Percentiles rank a stretch among this genome's conserved stretches.
Evolutionary conservation across 2,113 vertebrate species (phyloP).

Genomic region (Rhinogobius similis): DNA sequence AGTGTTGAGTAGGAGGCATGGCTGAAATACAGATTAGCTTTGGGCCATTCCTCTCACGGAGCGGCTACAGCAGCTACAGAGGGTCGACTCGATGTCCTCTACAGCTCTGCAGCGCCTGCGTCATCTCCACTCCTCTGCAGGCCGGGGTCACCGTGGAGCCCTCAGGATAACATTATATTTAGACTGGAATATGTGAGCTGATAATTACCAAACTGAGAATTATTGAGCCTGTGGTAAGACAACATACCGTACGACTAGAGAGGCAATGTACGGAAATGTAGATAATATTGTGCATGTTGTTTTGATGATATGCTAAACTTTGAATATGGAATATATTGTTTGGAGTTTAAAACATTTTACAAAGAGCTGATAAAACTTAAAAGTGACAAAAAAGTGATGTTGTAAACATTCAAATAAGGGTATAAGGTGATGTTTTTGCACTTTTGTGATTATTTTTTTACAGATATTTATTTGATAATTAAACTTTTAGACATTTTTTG

Average conservation of each 20-base stretch:
- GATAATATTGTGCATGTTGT: neutral
- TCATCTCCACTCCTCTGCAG: slow-evolving; percentile 58
- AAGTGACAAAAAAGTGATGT: too few relatives aligned
- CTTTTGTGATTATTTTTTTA: too few relatives aligned
- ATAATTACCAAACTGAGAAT: slow-evolving; percentile 1
- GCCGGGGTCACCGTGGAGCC: slow-evolving; percentile 48
- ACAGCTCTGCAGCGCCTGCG: slow-evolving; percentile 56
- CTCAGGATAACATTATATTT: slow-evolving; percentile 43
- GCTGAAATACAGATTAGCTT: slow-evolving; percentile 38
- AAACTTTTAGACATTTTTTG: too few relatives aligned
- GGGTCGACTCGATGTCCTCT: slow-evolving; percentile 55
- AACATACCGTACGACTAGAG: neutral
- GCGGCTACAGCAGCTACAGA: slow-evolving; percentile 46
- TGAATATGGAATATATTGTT: too few relatives aligned
- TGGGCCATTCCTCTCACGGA: slow-evolving; percentile 62
- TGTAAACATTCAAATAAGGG: too few relatives aligned
- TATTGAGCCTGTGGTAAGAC: neutral
- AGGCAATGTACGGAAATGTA: too few relatives aligned
- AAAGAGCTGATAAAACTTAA: too few relatives aligned
- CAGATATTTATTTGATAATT: too few relatives aligned
- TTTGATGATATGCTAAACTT: too few relatives aligned
- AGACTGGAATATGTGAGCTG: neutral
- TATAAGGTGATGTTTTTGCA: too few relatives aligned
- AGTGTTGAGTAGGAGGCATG: slow-evolving; percentile 38
- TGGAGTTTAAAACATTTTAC: too few relatives aligned